Base-by-base conservation (phyloP, 2,888 invertebrate genomes). In the Drosophila trichaetosa region DNA sequence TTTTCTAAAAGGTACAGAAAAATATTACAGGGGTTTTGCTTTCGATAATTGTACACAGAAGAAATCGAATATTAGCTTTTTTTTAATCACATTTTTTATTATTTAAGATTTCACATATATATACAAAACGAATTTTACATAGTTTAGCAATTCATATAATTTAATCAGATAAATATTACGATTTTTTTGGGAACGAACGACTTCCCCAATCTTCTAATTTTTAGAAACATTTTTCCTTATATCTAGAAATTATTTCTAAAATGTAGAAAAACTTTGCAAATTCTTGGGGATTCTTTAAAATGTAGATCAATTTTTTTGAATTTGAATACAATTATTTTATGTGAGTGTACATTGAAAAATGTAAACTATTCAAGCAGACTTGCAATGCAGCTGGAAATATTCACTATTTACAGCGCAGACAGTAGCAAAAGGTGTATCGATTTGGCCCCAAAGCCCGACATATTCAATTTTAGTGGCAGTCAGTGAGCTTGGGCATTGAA, bases 401-500 rank as follows among this genome's bases (percentile, higher is more conserved):
- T 36, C 21, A 21, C 16, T 16, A 51, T 29, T 29, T 18, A 2
- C 21, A 13, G 7, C 7, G 21, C 46, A 46, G 13, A 21, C 7
- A 21, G 21, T 11, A 5, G 21, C 40, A 8, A 11, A 62, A 63
- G 46, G 24, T 11, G 5, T 46, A 70, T 70, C 60, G 69, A 69
- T 70, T 68, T 42, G 54, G 48, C 34, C 29, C 21, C 36, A 21
- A 46, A 21, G 6, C 2, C 36, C 18, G 18, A 40, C 42, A n/a
- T 10, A 46, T 53, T 59, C 24, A 59, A 4, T 48, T 48, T 49
- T 38, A 38, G 29, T 31, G 54, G 18, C 42, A 46, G 16, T 18
- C 11, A 29, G 24, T 21, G 68, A 11, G 16, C 24, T 11, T 40
- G 57, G 48, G 38, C 49, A 71, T 61, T 61, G 52, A 31, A 58